Base-by-base conservation (phyloP, 2,797 vertebrate genomes). In the Leptoclinus maculatus region DNA sequence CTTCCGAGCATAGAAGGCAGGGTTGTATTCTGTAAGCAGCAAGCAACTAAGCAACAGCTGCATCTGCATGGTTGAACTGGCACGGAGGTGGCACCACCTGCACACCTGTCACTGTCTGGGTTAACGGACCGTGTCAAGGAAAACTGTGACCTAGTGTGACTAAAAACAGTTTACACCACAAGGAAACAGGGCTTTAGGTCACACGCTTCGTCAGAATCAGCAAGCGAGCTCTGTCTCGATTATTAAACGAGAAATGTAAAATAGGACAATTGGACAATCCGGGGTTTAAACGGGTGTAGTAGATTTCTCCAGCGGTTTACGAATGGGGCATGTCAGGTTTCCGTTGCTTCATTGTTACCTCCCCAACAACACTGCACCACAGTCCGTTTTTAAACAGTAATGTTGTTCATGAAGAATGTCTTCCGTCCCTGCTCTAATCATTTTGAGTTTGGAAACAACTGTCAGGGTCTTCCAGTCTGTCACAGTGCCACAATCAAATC, bases 91-190 rank as follows among this genome's bases (percentile, higher is more conserved):
- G 56, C 34, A 38, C 76, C 75, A 59, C 56, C 23, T 66, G 36
- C 36, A 5, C 80, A 83, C 54, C 83, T 89, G 85, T 69, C 39
- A 19, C 43, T 62, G n/a, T 25, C 59, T 10, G 47, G 54, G 27
- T 36, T 68, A 75, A 82, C 23, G 0, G 49, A 47, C 64, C 58
- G 54, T 54, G 58, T 27, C 4, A 34, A 62, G 17, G 53, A 58
- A 66, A 67, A 66, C 38, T 49, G 47, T 64, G n/a, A 73, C 21
- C 43, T 43, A 59, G 10, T 62, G 14, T 43, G 66, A 59, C 67
- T 56, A 4, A 10, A 2, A 45, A 43, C 32, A 17, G 14, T 71
- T 70, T 39, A 36, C 25, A 62, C 21, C 34, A 23, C 16, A 57
- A 54, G 58, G 17, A 67, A 60, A 27, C 57, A 38, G 4, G 2